Evolutionary conservation across 2,888 invertebrate species (phyloP).

Genomic region (Melanostoma mellinum): DNA sequence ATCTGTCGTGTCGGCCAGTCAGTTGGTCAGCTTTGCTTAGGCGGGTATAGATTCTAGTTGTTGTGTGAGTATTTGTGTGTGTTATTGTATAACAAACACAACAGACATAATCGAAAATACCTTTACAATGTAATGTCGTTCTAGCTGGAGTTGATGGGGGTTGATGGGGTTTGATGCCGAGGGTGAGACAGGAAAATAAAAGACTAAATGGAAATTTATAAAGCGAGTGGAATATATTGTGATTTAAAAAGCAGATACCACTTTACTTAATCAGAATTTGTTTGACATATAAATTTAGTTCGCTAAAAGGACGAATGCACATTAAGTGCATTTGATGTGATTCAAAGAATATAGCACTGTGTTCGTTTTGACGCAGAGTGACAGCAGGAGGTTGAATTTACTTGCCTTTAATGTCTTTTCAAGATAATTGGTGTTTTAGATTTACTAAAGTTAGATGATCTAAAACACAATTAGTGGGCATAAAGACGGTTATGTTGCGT

Average conservation of each 20-base stretch:
- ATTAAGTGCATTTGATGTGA: constrained; percentile 29
- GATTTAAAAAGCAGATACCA: constrained; percentile 15
- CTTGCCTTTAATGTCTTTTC: neutral
- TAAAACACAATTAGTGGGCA: no score
- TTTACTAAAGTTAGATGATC: constrained; percentile 2
- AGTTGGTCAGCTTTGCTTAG: constrained; percentile 20
- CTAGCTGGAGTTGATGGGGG: constrained; percentile 36
- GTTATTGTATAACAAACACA: constrained; percentile 65
- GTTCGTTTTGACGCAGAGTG: neutral
- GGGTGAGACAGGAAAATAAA: constrained; percentile 72
- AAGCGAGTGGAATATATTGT: constrained; percentile 74
- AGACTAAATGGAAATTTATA: constrained; percentile 45
- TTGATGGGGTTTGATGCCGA: constrained; percentile 48
- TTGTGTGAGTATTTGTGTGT: neutral
- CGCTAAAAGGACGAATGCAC: constrained; percentile 9
- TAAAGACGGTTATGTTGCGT: no score
- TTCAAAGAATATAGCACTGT: constrained; percentile 31
- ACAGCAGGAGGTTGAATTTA: constrained; percentile 3
- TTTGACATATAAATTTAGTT: constrained; percentile 51
- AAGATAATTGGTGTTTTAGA: constrained; percentile 6
- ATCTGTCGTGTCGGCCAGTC: constrained; percentile 47
- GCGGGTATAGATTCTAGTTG: neutral
- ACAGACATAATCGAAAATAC: constrained; percentile 64
- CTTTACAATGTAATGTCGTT: constrained; percentile 62
- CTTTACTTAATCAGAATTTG: constrained; percentile 52